Evolutionary conservation across 2,888 invertebrate genomes (phyloP).

Genomic region (Eudemis profundana): DNA sequence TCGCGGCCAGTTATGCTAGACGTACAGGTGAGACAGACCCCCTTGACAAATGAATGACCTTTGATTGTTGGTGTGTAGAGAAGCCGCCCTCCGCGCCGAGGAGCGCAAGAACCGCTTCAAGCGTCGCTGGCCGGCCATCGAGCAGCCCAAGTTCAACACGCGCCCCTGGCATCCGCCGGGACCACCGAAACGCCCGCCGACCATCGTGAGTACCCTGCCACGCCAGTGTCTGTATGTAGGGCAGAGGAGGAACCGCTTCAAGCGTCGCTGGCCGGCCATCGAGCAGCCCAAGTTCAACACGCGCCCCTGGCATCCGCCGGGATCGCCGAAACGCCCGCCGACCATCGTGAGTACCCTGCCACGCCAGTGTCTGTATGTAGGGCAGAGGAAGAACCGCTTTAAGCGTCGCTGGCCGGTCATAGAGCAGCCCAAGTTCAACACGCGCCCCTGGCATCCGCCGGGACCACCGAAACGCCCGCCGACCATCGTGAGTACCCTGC

Average conservation of each 20-base stretch:
- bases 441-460: conserved; percentile 70
- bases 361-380: no score
- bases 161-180: conserved; percentile 70
- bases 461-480: conserved; percentile 67
- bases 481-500: conserved; percentile 61
- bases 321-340: conserved; percentile 66
- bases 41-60: no score
- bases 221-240: no score
- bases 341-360: conserved; percentile 61
- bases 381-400: conserved; percentile 50
- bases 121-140: conserved; percentile 69
- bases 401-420: conserved; percentile 72
- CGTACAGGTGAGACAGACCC: no score
- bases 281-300: conserved; percentile 65
- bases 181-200: conserved; percentile 66
- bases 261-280: conserved; percentile 70
- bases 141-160: conserved; percentile 63
- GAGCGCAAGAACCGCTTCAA: conserved; percentile 66
- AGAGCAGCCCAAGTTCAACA: conserved; percentile 62
- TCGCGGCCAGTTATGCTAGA: no score
- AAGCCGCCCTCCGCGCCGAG: conserved; percentile 63
- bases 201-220: conserved; percentile 60
- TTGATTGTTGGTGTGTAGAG: no score
- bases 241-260: conserved; percentile 54
- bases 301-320: conserved; percentile 69